Evolutionary conservation across 2,888 invertebrate species (phyloP).

Genomic region (Thalpophila matura): DNA sequence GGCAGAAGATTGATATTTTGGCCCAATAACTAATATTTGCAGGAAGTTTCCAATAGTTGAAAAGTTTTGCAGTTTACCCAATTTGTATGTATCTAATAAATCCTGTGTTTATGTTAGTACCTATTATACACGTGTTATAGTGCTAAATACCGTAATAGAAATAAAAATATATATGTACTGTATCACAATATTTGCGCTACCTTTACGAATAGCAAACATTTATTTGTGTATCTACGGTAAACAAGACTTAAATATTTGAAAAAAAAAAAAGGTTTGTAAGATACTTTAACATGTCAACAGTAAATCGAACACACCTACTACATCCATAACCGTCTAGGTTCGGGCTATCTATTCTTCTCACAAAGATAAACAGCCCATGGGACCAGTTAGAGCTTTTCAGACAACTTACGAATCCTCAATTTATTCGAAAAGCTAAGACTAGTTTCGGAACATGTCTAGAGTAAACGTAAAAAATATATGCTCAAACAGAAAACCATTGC

Average conservation of each 20-base stretch:
- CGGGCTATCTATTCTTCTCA: conserved; percentile 63
- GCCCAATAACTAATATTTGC: conserved; percentile 26
- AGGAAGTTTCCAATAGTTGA: conserved; percentile 27
- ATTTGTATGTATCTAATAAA: conserved; percentile 21
- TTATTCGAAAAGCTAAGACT: conserved; percentile 43
- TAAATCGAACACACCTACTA: conserved; percentile 68
- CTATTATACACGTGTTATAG: conserved; percentile 9
- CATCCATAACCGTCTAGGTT: conserved; percentile 61
- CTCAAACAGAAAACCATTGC: conserved; percentile 15
- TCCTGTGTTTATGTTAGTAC: conserved; percentile 19
- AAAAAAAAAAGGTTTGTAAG: conserved; percentile 54
- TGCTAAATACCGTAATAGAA: not conserved
- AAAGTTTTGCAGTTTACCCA: conserved; percentile 26
- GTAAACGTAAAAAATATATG: conserved; percentile 11
- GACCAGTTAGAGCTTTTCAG: conserved; percentile 62
- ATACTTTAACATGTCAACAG: conserved; percentile 61
- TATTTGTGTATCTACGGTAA: conserved; percentile 16
- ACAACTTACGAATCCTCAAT: conserved; percentile 60
- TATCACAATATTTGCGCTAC: conserved; percentile 16
- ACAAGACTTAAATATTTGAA: conserved; percentile 57
- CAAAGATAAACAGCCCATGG: conserved; percentile 65
- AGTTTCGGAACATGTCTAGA: conserved; percentile 39
- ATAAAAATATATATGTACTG: not conserved
- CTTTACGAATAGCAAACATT: conserved; percentile 1
- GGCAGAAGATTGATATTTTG: conserved; percentile 56